These are phyloP conservation scores for Ammodytes marinus DNA, from an alignment of 2,113 vertebrate genomes.

Conservation along the genomic window DNA sequence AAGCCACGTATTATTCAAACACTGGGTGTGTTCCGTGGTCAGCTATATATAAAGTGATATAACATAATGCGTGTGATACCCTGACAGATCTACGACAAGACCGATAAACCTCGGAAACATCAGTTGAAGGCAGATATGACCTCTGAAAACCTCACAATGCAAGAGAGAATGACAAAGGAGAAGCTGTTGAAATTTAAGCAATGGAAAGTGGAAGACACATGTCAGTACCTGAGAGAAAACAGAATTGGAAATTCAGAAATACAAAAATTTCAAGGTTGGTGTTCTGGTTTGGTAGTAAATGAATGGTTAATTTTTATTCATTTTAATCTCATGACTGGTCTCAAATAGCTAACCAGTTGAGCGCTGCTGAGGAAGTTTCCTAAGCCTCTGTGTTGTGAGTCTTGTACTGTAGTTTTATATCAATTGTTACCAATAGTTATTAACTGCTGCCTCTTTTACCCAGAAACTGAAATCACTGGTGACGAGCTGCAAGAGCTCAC, in stretches of 20 bases:
- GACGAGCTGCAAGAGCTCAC: too few relatives aligned
- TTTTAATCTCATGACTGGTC: too few relatives aligned
- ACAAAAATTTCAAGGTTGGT: neutral
- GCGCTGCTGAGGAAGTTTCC: neutral
- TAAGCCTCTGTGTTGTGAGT: neutral
- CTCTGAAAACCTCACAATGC: neutral
- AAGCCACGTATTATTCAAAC: too few relatives aligned
- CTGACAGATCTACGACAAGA: too few relatives aligned
- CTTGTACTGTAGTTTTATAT: neutral
- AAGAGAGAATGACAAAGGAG: neutral
- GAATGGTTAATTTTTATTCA: neutral
- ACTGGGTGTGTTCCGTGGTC: too few relatives aligned
- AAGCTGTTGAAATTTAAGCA: neutral
- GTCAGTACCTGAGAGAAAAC: neutral
- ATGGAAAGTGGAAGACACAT: neutral
- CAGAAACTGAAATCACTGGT: neutral
- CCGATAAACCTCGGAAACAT: neutral
- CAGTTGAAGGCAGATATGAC: neutral
- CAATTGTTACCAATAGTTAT: too few relatives aligned
- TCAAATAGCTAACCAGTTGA: accelerated
- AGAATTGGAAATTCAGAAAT: neutral
- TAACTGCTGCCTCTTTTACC: neutral
- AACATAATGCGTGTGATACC: too few relatives aligned
- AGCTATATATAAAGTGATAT: too few relatives aligned
- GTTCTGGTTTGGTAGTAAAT: neutral